Base-by-base conservation (phyloP, 2,797 vertebrate genomes). In the Todus mexicanus region DNA sequence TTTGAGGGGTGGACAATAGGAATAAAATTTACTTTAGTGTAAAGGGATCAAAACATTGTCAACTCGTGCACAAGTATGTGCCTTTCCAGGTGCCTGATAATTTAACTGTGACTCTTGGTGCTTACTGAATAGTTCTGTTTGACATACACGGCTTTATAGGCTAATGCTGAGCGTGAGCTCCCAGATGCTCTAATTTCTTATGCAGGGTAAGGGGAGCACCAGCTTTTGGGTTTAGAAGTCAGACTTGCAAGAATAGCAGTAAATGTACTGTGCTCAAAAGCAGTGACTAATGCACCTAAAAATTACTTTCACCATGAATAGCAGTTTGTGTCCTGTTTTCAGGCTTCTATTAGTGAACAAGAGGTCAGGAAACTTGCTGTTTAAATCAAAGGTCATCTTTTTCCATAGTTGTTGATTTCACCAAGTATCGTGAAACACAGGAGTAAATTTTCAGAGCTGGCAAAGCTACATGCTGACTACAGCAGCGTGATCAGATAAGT, bases 111-210 rank as follows among this genome's bases (percentile, higher is more conserved):
- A 47, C 5, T 3, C 26, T 11, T 23, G 4, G 7, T 82, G 29
- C 16, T 89, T 53, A 42, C 3, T 10, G 29, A 69, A 16, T 22
- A 57, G 12, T 5, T 57, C 29, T 83, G 25, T 59, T 70, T 89
- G 65, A 35, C 9, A 16, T 8, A 18, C 0, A 2, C 33, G 54
- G 8, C 15, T 56, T 80, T 25, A 7, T 2, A 48, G 19, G 48
- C 42, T 77, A 13, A 59, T 54, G 54, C n/a, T 79, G 53, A 90
- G 27, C 48, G 22, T 73, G 53, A 66, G 53, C 26, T 90, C 40
- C 40, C 40, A 37, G 38, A 13, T 82, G 7, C 27, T 84, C 33
- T 66, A 48, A 38, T 43, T 51, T 37, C 25, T 73, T 63, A 25
- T 2, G 9, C 25, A 70, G 48, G 40, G 9, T 29, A 70, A 65